Evolutionary conservation across 2,888 invertebrate species (phyloP).

Genomic region (Dicranocentrus wangi): DNA sequence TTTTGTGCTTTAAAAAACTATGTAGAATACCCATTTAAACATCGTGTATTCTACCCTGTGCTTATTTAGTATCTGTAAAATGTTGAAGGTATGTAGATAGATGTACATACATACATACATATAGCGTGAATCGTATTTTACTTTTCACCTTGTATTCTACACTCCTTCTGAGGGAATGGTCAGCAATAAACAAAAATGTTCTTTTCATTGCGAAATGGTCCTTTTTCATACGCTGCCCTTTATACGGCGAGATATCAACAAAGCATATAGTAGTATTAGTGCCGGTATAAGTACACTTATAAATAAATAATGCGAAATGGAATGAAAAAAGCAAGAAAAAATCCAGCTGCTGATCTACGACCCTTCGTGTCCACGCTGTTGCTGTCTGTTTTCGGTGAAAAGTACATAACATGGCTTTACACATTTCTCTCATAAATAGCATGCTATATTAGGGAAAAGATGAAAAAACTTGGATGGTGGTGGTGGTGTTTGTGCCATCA

Average conservation of each 20-base stretch:
- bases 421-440: background rate
- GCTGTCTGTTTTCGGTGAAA: constrained; percentile 2
- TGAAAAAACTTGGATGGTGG: too few species aligned
- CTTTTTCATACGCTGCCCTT: constrained; percentile 21
- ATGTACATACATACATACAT: background rate
- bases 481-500: too few species aligned
- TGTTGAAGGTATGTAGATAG: too few species aligned
- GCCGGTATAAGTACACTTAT: constrained; percentile 58
- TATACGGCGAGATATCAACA: constrained; percentile 13
- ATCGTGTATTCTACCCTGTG: background rate
- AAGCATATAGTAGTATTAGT: constrained; percentile 48
- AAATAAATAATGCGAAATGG: constrained; percentile 59
- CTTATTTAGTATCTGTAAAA: constrained; percentile 12
- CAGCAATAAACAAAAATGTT: constrained; percentile 8
- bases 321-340: constrained; percentile 50
- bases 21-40: too few species aligned
- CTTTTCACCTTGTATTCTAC: constrained; percentile 6
- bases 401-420: background rate
- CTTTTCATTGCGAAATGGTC: constrained; percentile 17
- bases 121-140: background rate
- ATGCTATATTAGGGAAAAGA: too few species aligned
- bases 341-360: constrained; percentile 56
- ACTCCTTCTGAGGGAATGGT: background rate
- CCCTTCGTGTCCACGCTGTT: constrained; percentile 43
- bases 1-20: too few species aligned